Conservation (phyloP, 2,888 invertebrate genomes). For the Oxyteleia sp. region DNA sequence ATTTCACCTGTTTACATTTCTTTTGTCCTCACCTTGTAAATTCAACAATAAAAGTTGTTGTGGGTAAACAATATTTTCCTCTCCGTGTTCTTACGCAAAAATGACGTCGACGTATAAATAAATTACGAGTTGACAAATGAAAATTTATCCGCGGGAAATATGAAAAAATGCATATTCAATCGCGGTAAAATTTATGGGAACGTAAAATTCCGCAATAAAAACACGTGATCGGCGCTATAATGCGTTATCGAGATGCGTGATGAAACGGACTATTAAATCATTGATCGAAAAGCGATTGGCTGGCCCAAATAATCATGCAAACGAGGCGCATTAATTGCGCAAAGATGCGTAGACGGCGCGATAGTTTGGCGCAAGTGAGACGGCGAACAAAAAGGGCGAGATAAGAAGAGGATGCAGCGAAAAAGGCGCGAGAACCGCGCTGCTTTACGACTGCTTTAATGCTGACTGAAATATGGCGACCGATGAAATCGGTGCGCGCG, state of each 20-base stretch:
- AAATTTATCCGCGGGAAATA: slow-evolving; percentile 19
- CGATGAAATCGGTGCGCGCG: slow-evolving; percentile 76
- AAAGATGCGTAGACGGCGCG: slow-evolving; percentile 42
- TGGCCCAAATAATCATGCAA: slow-evolving; percentile 60
- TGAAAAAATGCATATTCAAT: slow-evolving; percentile 30
- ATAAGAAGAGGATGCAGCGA: slow-evolving; percentile 9
- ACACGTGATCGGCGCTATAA: slow-evolving; percentile 32
- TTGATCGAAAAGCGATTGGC: slow-evolving; percentile 54
- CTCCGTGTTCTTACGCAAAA: no score
- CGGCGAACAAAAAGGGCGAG: slow-evolving; percentile 18
- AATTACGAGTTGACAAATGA: slow-evolving; percentile 1
- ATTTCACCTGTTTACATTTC: no score
- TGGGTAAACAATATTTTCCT: no score
- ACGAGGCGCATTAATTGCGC: slow-evolving; percentile 60
- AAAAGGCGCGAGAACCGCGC: slow-evolving; percentile 54
- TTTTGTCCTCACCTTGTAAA: no score
- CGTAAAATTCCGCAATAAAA: slow-evolving; percentile 42
- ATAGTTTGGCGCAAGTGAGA: slow-evolving; percentile 18
- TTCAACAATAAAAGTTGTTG: no score
- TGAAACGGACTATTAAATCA: slow-evolving; percentile 60
- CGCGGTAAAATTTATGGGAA: slow-evolving; percentile 25
- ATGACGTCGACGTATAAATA: neutral
- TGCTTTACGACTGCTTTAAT: slow-evolving; percentile 78
- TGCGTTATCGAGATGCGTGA: slow-evolving; percentile 32
- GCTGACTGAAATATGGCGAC: slow-evolving; percentile 77